Evolutionary conservation across 1,140 invertebrate species (phyloP), one percentile per base, ranked within the genome.

Genomic region (Sipha flava): DNA sequence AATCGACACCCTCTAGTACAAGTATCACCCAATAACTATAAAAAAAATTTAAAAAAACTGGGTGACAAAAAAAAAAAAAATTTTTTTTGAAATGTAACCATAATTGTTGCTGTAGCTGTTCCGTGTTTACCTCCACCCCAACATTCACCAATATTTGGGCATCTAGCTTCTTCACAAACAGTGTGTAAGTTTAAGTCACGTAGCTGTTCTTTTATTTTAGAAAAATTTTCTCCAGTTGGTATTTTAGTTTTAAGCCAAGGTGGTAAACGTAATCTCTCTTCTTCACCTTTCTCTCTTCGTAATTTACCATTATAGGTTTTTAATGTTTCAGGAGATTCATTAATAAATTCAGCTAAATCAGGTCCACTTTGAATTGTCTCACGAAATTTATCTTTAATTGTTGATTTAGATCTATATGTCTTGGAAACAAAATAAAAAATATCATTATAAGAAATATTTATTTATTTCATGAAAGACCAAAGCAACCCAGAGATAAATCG

Each of bases 111-210:
- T 79, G 94, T 96, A 40, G 94, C 92, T 16, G 92, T 94, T 34
- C 92, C 92, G 87, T 95, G 90, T 83, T 91, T 89, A 72, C 93
- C 93, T n/a, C 94, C 97, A 81, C 96, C 97, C 98, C 98, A 99
- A 87, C 98, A 99, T 88, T 99, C 97, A 26, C 97, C 96, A 83
- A 99, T 99, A 86, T 99, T 99, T 1, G 98, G 98, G 89, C 98
- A 99, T 81, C 95, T 88, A 0, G 98, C 98, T 88, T 99, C 98
- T 85, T 99, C 96, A 86, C 98, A 99, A 1, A 99, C 98, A 3
- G 98, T 99, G 83, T 95, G 93, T 12, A 99, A 87, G 83, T 97
- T 98, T 16, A 99, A 87, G 18, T 92, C 89, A 79, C 95, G 87
- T 14, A 99, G 86, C 84, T 96, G 93, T 68, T 92, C 88, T 84